Evolutionary conservation across 2,888 invertebrate genomes (phyloP).

Genomic region (Eudasyphora cyanicolor): DNA sequence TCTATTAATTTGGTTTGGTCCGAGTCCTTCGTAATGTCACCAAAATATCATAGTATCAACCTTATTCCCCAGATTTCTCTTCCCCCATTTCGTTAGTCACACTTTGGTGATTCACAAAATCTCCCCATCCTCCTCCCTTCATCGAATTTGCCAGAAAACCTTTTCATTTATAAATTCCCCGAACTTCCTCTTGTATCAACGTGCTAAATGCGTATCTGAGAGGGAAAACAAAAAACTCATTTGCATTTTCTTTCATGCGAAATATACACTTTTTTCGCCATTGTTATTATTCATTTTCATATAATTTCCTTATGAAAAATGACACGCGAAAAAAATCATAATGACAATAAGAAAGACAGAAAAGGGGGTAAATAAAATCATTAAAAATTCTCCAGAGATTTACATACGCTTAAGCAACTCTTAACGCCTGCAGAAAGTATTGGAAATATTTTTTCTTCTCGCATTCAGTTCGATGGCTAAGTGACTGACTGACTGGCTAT

Average conservation of each 20-base stretch:
- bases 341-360: not conserved
- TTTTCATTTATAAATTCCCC: not conserved
- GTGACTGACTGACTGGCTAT: not conserved
- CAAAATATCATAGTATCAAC: no score
- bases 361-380: conserved; percentile 33
- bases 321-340: not conserved
- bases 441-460: no score
- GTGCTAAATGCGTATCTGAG: not conserved
- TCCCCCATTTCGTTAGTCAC: not conserved
- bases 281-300: not conserved
- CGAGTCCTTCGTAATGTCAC: no score
- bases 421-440: conserved; percentile 45
- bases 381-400: conserved; percentile 46
- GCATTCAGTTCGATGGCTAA: not conserved
- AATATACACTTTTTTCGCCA: not conserved
- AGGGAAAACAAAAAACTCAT: conserved; percentile 36
- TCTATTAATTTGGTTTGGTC: no score
- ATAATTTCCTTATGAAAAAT: not conserved
- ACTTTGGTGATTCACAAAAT: not conserved
- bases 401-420: conserved; percentile 52
- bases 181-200: not conserved
- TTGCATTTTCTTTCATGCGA: conserved; percentile 20
- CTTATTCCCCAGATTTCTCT: not conserved
- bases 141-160: not conserved
- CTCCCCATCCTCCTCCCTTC: no score